Evolutionary conservation across 2,113 vertebrate species (phyloP).

Genomic region (Hippoglossus stenolepis): DNA sequence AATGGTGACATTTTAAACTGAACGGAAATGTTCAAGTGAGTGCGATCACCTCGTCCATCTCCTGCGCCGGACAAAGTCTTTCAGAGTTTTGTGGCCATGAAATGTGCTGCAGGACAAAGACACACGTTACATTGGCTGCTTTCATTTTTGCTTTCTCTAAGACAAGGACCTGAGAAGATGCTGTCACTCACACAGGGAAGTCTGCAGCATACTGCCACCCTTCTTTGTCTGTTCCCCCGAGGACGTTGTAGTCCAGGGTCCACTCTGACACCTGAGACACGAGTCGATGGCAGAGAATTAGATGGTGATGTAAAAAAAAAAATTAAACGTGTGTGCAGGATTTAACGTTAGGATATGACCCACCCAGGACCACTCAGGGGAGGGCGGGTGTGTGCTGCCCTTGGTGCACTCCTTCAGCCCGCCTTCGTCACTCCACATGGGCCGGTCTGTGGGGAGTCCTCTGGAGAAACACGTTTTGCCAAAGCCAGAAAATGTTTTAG

Average conservation of each 20-base stretch:
- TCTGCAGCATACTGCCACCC: conserved; percentile 99
- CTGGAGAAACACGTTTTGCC: conserved; percentile 72
- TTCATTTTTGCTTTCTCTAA: neutral
- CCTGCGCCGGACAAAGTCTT: conserved; percentile 95
- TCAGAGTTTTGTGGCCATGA: conserved; percentile 96
- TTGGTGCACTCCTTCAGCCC: conserved; percentile 94
- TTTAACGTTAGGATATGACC: conserved; percentile 12
- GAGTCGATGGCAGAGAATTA: neutral
- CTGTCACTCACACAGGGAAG: conserved; percentile 89
- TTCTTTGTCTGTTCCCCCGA: conserved; percentile 91
- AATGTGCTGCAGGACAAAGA: conserved; percentile 85
- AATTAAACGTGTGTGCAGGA: neutral
- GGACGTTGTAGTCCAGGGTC: conserved; percentile 87
- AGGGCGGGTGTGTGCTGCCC: conserved; percentile 88
- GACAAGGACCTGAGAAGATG: neutral
- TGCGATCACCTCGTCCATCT: conserved; percentile 91
- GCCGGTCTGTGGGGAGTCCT: conserved; percentile 93
- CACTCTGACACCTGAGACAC: conserved; percentile 90
- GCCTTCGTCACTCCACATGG: conserved; percentile 95
- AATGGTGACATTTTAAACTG: neutral
- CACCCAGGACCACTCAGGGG: conserved; percentile 96
- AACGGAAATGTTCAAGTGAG: neutral
- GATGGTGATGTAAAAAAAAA: neutral
- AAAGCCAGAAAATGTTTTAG: neutral
- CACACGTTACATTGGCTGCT: neutral